Conservation (phyloP, 2,113 vertebrate species). For the Daphoenositta chrysoptera region DNA sequence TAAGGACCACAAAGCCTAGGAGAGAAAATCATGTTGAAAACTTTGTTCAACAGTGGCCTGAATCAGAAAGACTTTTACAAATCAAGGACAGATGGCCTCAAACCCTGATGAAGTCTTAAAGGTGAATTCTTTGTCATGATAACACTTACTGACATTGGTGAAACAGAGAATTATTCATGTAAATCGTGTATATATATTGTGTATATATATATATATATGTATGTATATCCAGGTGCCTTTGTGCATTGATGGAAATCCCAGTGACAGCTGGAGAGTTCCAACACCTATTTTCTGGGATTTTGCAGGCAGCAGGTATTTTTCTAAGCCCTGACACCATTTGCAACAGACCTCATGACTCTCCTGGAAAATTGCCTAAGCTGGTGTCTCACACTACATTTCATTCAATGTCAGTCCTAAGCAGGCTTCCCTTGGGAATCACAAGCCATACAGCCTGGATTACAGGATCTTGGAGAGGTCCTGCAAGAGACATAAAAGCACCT, state of each 20-base stretch:
- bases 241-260: neutral
- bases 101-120: neutral
- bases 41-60: neutral
- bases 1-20: neutral
- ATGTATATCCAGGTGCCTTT: neutral
- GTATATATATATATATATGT: too few species aligned
- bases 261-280: neutral
- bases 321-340: neutral
- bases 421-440: neutral
- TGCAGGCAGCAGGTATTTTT: neutral
- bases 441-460: neutral
- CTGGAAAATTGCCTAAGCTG: neutral
- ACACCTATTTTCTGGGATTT: neutral
- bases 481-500: neutral
- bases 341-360: neutral
- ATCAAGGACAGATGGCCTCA: neutral
- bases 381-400: neutral
- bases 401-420: neutral
- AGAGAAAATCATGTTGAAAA: neutral
- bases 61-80: neutral
- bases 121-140: neutral
- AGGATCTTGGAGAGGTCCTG: neutral
- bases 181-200: too few species aligned
- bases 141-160: neutral
- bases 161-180: neutral